These are phyloP conservation scores for Arnoldichthys spilopterus DNA, from an alignment of 2,797 vertebrate species.

Conservation along the genomic window DNA sequence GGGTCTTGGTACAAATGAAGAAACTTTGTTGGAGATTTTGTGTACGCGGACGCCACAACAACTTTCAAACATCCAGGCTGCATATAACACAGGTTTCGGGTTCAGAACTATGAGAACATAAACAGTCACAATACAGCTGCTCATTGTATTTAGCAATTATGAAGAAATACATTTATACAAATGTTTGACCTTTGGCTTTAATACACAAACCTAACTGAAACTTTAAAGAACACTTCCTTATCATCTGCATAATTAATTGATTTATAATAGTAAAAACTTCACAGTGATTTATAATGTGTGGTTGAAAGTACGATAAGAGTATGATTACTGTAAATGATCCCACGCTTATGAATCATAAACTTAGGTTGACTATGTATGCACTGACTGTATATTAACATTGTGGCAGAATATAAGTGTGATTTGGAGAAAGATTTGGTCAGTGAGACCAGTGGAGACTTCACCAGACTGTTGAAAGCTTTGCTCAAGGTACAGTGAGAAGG, in stretches of 20 bases:
- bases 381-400: not conserved
- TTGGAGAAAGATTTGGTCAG: slow-evolving; percentile 77
- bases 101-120: not conserved
- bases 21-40: slow-evolving; percentile 81
- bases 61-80: slow-evolving; percentile 69
- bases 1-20: slow-evolving; percentile 80
- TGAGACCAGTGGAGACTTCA: slow-evolving; percentile 77
- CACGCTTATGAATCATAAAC: not conserved
- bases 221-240: not conserved
- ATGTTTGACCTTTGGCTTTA: not conserved
- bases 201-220: not conserved
- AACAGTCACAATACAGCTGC: not conserved
- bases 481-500: slow-evolving; percentile 69
- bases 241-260: not conserved
- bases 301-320: not conserved
- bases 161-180: too few species aligned
- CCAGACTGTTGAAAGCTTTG: slow-evolving; percentile 77
- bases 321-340: not conserved
- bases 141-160: too few species aligned
- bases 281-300: not conserved
- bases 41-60: slow-evolving; percentile 69
- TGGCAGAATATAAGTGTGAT: slow-evolving; percentile 79
- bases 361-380: too few species aligned
- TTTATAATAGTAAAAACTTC: not conserved
- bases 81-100: slow-evolving; percentile 70